Evolutionary conservation across 2,113 vertebrate genomes (phyloP).

Genomic region (Siniperca knerii): DNA sequence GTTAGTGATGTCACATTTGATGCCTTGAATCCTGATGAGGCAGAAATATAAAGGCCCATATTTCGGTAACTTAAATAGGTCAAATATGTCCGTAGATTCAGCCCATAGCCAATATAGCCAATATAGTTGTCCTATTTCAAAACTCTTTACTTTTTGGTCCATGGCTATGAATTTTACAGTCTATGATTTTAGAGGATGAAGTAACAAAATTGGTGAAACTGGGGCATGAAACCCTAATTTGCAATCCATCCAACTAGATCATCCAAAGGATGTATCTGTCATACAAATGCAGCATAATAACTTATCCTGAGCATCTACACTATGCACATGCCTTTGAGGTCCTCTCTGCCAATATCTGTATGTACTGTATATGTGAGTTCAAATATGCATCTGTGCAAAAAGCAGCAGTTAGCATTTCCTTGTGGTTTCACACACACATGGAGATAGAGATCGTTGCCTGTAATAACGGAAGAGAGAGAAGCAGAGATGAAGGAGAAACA

Average conservation of each 20-base stretch:
- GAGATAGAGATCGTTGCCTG: conserved; percentile 35
- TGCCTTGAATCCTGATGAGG: no score
- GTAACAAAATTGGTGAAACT: neutral
- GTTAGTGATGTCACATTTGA: no score
- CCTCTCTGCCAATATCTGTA: neutral
- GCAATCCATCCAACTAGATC: neutral
- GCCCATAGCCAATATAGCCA: neutral
- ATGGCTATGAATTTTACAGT: no score
- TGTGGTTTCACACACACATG: conserved; percentile 45
- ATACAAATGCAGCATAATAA: neutral
- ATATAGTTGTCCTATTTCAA: no score
- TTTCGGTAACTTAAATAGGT: neutral
- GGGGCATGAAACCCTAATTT: neutral
- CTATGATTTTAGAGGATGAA: neutral
- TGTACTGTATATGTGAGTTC: neutral
- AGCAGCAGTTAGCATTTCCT: conserved; percentile 12
- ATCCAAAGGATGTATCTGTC: neutral
- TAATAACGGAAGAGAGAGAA: conserved; percentile 18
- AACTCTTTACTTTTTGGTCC: no score
- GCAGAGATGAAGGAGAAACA: conserved; percentile 8
- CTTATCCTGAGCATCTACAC: neutral
- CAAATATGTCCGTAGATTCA: neutral
- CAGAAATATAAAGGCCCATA: no score
- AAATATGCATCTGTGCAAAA: conserved; percentile 28
- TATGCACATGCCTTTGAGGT: neutral